These are phyloP conservation scores for Palaemon carinicauda DNA, from an alignment of 1,140 invertebrate genomes.

Conservation along the genomic window DNA sequence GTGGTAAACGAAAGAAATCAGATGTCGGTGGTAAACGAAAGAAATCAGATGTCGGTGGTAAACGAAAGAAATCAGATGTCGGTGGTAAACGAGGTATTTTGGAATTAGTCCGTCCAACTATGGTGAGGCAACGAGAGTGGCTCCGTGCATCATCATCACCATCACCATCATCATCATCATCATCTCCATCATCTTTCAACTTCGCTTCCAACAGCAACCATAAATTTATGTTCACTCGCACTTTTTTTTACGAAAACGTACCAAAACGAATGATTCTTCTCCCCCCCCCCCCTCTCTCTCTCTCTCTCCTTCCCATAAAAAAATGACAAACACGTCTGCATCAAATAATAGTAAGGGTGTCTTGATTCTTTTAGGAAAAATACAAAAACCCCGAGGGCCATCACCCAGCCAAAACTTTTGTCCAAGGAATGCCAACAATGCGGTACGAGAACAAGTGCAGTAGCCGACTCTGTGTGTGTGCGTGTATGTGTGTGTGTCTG, in stretches of 20 bases:
- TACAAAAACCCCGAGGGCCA: too few species aligned
- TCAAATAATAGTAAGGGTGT: too few species aligned
- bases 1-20: not conserved
- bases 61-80: not conserved
- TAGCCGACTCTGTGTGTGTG: not conserved
- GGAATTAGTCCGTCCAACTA: not conserved
- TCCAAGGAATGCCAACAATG: too few species aligned
- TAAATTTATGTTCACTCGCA: not conserved
- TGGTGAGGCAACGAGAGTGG: not conserved
- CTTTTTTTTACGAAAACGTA: too few species aligned
- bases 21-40: not conserved
- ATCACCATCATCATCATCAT: not conserved
- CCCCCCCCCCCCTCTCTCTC: too few species aligned
- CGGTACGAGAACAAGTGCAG: not conserved
- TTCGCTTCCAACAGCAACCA: not conserved
- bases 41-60: not conserved
- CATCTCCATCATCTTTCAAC: slow-evolving; percentile 12
- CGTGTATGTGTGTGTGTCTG: slow-evolving; percentile 22
- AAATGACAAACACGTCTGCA: too few species aligned
- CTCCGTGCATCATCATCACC: too few species aligned
- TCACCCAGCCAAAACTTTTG: too few species aligned
- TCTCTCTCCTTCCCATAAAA: too few species aligned
- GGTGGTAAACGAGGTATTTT: slow-evolving; percentile 8
- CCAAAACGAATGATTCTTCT: too few species aligned
- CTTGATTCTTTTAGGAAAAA: too few species aligned